These are phyloP conservation scores for Leptinotarsa defecta DNA, from an alignment of 1,140 invertebrate species.

Conservation along the genomic window DNA sequence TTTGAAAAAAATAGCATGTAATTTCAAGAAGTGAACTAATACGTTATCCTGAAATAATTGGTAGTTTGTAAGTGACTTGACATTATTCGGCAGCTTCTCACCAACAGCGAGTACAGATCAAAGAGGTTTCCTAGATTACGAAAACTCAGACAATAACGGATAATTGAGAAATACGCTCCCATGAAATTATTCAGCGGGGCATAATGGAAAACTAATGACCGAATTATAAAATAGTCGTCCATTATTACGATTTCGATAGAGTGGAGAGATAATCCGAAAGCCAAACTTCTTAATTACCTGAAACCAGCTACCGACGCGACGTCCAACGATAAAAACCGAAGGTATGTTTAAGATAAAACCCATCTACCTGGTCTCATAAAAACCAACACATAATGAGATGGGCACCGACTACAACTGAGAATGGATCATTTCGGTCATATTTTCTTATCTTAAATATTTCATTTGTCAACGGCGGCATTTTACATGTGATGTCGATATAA, in stretches of 20 bases:
- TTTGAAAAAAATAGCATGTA: too few species aligned
- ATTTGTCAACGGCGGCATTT: conserved; percentile 19
- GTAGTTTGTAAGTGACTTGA: too few species aligned
- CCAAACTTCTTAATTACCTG: conserved; percentile 30
- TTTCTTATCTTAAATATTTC: conserved; percentile 25
- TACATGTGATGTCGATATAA: conserved; percentile 22
- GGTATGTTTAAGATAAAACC: conserved; percentile 14
- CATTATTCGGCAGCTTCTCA: too few species aligned
- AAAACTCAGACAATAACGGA: conserved; percentile 1
- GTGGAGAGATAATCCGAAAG: conserved; percentile 22
- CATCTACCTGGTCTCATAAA: neutral
- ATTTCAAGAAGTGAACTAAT: too few species aligned
- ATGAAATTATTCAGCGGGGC: neutral
- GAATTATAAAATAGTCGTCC: conserved; percentile 6
- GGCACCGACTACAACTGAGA: conserved; percentile 2
- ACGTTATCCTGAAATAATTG: too few species aligned
- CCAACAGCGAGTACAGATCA: neutral
- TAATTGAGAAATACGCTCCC: neutral
- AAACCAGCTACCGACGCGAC: neutral
- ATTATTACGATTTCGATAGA: conserved; percentile 12
- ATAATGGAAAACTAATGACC: conserved; percentile 3
- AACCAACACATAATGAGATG: conserved; percentile 6
- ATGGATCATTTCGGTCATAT: conserved; percentile 20
- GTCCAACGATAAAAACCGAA: conserved; percentile 8
- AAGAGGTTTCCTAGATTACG: neutral